Evolutionary conservation across 1,140 invertebrate species (phyloP).

Genomic region (Colletes latitarsis): DNA sequence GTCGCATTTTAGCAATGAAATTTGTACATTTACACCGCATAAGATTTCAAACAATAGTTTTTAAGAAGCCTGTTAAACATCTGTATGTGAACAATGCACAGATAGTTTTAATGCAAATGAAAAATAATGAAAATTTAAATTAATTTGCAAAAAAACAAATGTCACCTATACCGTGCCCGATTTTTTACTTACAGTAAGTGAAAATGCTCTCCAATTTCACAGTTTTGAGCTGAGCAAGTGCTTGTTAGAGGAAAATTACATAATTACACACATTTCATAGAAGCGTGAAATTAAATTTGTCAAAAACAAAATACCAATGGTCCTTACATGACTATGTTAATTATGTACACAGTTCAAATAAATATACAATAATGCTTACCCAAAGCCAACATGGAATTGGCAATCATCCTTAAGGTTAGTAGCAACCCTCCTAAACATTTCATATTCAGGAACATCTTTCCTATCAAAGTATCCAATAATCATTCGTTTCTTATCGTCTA

Average conservation of each 20-base stretch:
- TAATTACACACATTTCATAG: constrained; percentile 25
- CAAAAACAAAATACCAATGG: background rate
- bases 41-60: background rate
- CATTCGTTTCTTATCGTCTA: constrained; percentile 94
- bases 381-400: constrained; percentile 95
- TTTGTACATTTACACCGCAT: background rate
- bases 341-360: constrained; percentile 1
- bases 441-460: constrained; percentile 90
- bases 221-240: constrained; percentile 78
- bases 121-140: background rate
- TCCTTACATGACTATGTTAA: background rate
- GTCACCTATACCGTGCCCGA: background rate
- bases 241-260: constrained; percentile 75
- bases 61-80: background rate
- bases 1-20: background rate
- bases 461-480: constrained; percentile 96
- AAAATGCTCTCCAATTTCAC: constrained; percentile 77
- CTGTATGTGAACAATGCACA: background rate
- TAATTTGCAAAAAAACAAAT: background rate
- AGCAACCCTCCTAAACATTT: constrained; percentile 90
- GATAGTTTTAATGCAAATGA: background rate
- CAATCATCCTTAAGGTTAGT: constrained; percentile 97
- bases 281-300: constrained; percentile 1
- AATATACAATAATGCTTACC: constrained; percentile 83
- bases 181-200: constrained; percentile 76